A percentile compares a stretch with the other conserved stretches of the same genome.
Evolutionary conservation across 2,113 vertebrate genomes (phyloP).

Genomic region (Sialia sialis): DNA sequence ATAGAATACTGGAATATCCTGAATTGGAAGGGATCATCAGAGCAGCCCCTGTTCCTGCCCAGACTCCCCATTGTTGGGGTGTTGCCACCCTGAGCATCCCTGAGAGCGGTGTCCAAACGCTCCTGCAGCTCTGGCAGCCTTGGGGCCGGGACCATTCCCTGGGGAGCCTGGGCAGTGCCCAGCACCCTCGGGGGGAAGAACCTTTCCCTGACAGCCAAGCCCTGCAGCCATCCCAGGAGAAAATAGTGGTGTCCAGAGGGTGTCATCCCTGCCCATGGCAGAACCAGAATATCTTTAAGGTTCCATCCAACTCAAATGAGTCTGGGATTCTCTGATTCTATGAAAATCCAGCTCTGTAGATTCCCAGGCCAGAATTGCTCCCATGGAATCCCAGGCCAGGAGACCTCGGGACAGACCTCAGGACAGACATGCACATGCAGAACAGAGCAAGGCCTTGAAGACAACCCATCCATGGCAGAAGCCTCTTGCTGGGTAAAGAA

Average conservation of each 20-base stretch:
- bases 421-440: background rate
- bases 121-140: background rate
- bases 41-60: background rate
- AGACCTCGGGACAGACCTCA: background rate
- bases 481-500: background rate
- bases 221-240: background rate
- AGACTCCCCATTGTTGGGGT: background rate
- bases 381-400: background rate
- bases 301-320: background rate
- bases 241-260: background rate
- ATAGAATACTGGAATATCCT: background rate
- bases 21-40: too few species aligned
- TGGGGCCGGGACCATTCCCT: background rate
- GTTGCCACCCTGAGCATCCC: background rate
- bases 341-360: background rate
- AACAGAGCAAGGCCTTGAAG: background rate
- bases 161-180: background rate
- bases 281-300: background rate
- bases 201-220: background rate
- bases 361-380: background rate
- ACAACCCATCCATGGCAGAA: background rate
- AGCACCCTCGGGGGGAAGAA: background rate
- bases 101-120: background rate
- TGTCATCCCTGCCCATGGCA: background rate
- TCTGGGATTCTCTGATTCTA: background rate